phyloP scores from a whole-genome alignment of 2,888 invertebrate genomes.

The Girardia tigrina region DNA sequence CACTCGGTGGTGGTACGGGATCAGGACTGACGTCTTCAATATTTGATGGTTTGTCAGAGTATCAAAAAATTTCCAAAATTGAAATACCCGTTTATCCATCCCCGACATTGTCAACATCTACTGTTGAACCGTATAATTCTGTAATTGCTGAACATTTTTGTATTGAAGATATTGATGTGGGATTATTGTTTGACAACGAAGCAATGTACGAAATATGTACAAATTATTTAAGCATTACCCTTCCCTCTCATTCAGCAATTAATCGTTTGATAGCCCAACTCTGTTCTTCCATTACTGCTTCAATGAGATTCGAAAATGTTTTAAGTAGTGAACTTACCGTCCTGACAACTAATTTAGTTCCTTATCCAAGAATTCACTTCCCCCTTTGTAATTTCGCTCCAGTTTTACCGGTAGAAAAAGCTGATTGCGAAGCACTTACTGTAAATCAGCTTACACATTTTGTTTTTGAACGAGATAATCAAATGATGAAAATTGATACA shows the following conservation, averaged over 20 bases:
- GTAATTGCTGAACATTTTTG: conserved; percentile 83
- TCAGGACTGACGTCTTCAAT: conserved; percentile 49
- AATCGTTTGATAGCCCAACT: conserved; percentile 62
- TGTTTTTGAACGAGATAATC: conserved; percentile 67
- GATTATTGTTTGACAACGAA: conserved; percentile 46
- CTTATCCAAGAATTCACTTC: conserved; percentile 35
- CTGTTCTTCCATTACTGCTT: conserved; percentile 29
- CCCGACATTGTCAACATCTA: conserved; percentile 39
- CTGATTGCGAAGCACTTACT: conserved; percentile 55
- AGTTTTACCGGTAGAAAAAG: conserved; percentile 34
- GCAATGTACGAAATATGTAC: conserved; percentile 39
- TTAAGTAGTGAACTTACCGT: conserved; percentile 27
- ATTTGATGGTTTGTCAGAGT: conserved; percentile 58
- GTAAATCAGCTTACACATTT: conserved; percentile 71
- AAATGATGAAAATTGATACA: conserved; percentile 64
- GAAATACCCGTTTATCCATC: conserved; percentile 43
- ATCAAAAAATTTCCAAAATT: conserved; percentile 49
- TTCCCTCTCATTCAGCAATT: conserved; percentile 69
- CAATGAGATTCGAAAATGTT: conserved; percentile 31
- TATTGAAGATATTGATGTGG: conserved; percentile 75
- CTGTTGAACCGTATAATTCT: conserved; percentile 62
- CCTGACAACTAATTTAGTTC: conserved; percentile 33
- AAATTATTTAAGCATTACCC: conserved; percentile 61
- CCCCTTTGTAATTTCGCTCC: conserved; percentile 31
- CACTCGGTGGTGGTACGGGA: conserved; percentile 38